phyloP scores from a whole-genome alignment of 2,113 vertebrate genomes.

The Pelecanoides urinatrix region DNA sequence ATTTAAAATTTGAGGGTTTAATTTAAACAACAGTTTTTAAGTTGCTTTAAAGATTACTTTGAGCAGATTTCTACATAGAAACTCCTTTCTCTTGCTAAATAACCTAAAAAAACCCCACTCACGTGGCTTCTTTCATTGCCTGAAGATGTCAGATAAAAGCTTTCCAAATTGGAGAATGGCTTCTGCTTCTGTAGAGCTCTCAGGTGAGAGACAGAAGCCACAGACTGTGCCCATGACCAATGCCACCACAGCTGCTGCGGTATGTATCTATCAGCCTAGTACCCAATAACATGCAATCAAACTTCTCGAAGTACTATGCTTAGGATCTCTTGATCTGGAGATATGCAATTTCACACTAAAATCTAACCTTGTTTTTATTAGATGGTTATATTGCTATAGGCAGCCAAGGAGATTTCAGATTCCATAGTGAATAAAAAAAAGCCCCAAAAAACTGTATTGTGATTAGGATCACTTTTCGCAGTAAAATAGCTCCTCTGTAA shows the following conservation, averaged over 20 bases:
- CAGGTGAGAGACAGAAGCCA: neutral
- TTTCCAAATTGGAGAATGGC: neutral
- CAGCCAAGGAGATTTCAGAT: neutral
- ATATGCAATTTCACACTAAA: neutral
- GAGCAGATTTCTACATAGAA: neutral
- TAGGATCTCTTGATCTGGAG: neutral
- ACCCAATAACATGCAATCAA: neutral
- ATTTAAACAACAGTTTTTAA: neutral
- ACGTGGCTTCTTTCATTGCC: neutral
- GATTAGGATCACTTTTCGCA: neutral
- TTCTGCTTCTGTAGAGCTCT: neutral
- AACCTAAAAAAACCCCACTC: accelerated
- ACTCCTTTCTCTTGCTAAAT: neutral
- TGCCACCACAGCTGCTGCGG: neutral
- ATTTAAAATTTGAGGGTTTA: neutral
- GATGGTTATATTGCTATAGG: neutral
- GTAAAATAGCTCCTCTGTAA: neutral
- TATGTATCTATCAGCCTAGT: neutral
- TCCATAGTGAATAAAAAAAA: neutral
- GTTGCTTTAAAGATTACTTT: neutral
- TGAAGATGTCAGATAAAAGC: neutral
- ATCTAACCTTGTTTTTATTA: neutral
- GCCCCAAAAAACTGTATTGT: neutral
- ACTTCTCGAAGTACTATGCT: neutral
- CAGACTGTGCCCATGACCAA: neutral